Evolutionary conservation across 2,797 vertebrate genomes (phyloP), one percentile per base, ranked within the genome.

Genomic region (Sebastiscus albofasciatus): DNA sequence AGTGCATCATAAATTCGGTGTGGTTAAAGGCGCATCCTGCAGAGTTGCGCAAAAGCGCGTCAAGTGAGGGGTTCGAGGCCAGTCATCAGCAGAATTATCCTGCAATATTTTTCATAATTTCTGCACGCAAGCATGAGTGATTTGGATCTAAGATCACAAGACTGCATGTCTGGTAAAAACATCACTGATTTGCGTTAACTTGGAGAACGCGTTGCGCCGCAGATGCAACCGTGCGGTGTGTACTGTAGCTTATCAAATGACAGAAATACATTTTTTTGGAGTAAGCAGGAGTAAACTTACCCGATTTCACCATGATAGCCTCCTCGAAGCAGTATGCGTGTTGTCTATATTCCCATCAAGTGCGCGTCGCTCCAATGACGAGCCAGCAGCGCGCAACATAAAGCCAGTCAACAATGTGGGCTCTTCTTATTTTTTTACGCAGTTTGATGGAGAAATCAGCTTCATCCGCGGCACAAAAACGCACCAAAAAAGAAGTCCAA

Each of bases 231-330:
- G 49, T 52, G 49, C 34, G 34, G 55, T 10, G 14, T 56, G 60
- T 42, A 42, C 39, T 6, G 39, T 16, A 59, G 49, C 29, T 8
- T 22, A 29, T 46, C 20, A 77, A 69, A 82, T 42, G 33, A 54
- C 4, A 65, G 46, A 33, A 58, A 68, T 16, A 27, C 6, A 39
- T 59, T 49, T 9, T 11, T 39, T 0, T 66, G 27, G 12, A 77
- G 31, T 42, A 64, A 72, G 64, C 0, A 68, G 18, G 18, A 77
- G 55, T 54, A 56, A 96, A 97, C 98, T 99, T 96, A 99, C 98
- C 97, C 72, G 83, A 84, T 90, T 72, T 80, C 74, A 93, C 90
- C 94, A 88, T 91, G 78, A 66, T 85, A 75, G 89, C 91, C 84
- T 39, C 36, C 62, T 85, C 79, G 88, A 80, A 90, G 87, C 86